phyloP scores from a whole-genome alignment of 2,113 vertebrate species.

The Chrysochloris asiatica region DNA sequence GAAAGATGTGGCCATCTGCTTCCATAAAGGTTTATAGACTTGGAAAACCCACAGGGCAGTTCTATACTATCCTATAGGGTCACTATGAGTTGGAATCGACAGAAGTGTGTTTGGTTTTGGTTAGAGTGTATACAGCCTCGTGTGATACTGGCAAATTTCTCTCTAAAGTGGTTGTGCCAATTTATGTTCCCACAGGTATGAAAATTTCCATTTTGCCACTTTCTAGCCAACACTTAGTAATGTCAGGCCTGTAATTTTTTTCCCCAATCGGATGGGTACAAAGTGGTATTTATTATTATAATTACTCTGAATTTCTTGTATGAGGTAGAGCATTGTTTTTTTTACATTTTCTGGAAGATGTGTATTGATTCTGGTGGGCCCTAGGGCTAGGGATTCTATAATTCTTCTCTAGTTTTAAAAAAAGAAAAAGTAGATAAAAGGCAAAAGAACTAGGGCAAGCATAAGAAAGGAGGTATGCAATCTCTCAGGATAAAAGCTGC shows the following conservation, averaged over 20 bases:
- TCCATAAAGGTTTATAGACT: too few species aligned
- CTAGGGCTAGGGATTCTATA: neutral
- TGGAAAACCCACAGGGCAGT: too few species aligned
- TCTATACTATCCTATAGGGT: too few species aligned
- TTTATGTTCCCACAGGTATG: neutral
- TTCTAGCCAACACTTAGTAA: neutral
- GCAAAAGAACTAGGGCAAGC: neutral
- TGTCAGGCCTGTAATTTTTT: neutral
- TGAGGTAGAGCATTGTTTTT: neutral
- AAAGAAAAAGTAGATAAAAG: neutral
- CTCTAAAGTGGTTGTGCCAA: neutral
- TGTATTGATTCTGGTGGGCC: neutral
- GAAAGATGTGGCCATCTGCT: too few species aligned
- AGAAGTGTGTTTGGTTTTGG: too few species aligned
- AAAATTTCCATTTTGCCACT: neutral
- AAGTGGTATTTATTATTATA: slow-evolving; percentile 16
- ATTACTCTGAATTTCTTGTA: neutral
- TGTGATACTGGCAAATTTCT: neutral
- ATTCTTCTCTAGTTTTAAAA: neutral
- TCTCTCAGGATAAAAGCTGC: neutral
- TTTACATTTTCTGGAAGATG: neutral
- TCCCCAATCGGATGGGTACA: neutral
- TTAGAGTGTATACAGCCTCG: neutral
- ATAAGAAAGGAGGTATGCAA: neutral
- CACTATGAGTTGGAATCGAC: too few species aligned